Conservation (phyloP, 2,113 vertebrate species). For the Nesoenas mayeri region DNA sequence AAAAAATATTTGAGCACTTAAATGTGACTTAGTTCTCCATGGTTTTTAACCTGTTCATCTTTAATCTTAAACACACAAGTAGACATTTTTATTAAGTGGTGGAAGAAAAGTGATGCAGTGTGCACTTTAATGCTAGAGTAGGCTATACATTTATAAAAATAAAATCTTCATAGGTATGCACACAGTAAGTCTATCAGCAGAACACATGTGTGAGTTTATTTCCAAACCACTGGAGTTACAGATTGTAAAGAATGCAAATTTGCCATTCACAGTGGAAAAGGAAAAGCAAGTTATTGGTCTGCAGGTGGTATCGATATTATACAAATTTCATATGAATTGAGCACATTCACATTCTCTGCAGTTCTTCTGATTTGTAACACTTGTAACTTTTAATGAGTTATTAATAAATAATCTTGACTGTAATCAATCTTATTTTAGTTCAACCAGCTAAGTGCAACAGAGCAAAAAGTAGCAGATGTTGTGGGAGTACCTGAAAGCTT, state of each 20-base stretch:
- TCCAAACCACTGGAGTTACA: not conserved
- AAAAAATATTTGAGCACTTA: not conserved
- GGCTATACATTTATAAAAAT: not conserved
- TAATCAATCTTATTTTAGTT: slow-evolving; percentile 75
- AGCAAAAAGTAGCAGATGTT: slow-evolving; percentile 84
- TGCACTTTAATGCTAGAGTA: not conserved
- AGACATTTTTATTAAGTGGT: not conserved
- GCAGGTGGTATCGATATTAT: too few relatives aligned
- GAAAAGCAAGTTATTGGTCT: not conserved
- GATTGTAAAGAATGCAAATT: not conserved
- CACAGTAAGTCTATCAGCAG: not conserved
- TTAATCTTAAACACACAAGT: not conserved
- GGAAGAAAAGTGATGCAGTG: not conserved
- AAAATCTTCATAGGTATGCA: not conserved
- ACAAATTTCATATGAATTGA: not conserved
- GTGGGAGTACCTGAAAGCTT: slow-evolving; percentile 93
- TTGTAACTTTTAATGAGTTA: not conserved
- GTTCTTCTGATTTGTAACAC: not conserved
- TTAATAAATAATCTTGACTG: not conserved
- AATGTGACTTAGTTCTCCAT: not conserved
- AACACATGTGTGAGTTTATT: not conserved
- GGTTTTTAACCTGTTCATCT: not conserved
- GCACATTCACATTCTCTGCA: not conserved
- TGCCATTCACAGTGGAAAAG: not conserved
- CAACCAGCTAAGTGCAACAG: slow-evolving; percentile 80